Base-by-base conservation (phyloP, 2,797 vertebrate genomes). In the Myripristis murdjan region DNA sequence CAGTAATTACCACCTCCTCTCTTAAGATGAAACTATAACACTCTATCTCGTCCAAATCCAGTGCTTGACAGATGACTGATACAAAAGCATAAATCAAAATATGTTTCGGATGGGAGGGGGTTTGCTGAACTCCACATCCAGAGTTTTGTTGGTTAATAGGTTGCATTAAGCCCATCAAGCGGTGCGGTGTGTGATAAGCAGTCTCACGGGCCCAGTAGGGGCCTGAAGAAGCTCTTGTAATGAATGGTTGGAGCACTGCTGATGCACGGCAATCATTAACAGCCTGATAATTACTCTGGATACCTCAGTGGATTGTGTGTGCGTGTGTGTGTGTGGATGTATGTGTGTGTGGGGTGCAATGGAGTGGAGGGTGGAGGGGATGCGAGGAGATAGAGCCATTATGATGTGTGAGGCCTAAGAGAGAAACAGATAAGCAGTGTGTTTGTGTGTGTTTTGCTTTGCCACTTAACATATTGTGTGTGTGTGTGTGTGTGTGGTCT, bases 231-330 rank as follows among this genome's bases (percentile, higher is more conserved):
- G 94, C 94, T 95, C 94, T 86, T 93, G 91, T 96, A 96, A 97
- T 96, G 94, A 97, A 96, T 83, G 85, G 93, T 85, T 91, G 94
- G 90, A 95, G 91, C 87, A 85, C 90, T 95, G 94, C 94, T 94
- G 94, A 92, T 86, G 82, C 95, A 92, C 89, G 75, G 90, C 91
- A 91, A 94, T 97, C 96, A 96, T 96, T 96, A 97, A 95, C 94
- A 94, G 94, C 90, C 3, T 82, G 85, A 94, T 97, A 97, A 97
- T 98, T 97, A 97, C 90, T 91, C 95, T 92, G 95, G 95, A 95
- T 95, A 95, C 95, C 94, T 95, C 92, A 64, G 85, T 84, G 85
- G 81, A 74, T 87, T 90, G 87, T 71, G 71, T 62, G 58, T 9
- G 20, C 59, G 72, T 31, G 23, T 46, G 23, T 46, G 41, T 54